Percentiles rank a stretch among this genome's conserved stretches.
These are phyloP conservation scores for Catamblyrhynchus diadema DNA, from an alignment of 2,797 vertebrate species.

Conservation along the genomic window DNA sequence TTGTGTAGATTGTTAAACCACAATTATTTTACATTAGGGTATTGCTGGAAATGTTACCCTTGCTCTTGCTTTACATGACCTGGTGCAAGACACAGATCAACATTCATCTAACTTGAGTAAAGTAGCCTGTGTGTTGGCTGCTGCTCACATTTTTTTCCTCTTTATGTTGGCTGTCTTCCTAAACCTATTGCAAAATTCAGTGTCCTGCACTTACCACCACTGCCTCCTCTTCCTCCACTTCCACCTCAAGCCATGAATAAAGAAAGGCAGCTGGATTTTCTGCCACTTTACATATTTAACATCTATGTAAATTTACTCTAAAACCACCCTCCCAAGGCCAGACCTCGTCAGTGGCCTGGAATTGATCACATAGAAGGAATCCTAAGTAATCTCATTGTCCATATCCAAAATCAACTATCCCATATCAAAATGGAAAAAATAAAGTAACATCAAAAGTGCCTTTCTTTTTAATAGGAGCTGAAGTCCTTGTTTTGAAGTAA, in stretches of 20 bases:
- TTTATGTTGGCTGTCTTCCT: constrained; percentile 78
- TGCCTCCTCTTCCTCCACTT: constrained; percentile 12
- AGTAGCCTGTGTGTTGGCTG: constrained; percentile 70
- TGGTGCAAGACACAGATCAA: constrained; percentile 15
- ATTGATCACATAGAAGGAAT: background rate
- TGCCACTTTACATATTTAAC: constrained; percentile 50
- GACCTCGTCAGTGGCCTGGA: background rate
- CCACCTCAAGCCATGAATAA: constrained; percentile 63
- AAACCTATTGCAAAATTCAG: constrained; percentile 77
- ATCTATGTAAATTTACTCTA: constrained; percentile 29
- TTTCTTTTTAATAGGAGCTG: background rate
- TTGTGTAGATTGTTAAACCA: background rate
- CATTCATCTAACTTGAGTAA: constrained; percentile 16
- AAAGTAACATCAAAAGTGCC: background rate
- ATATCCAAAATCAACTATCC: background rate
- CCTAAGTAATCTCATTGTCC: background rate
- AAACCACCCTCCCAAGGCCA: background rate
- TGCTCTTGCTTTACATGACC: background rate
- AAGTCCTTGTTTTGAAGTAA: background rate
- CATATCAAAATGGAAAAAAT: background rate
- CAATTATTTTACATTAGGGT: background rate
- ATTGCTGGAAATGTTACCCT: background rate
- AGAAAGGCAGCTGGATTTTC: constrained; percentile 46
- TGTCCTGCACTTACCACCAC: constrained; percentile 25
- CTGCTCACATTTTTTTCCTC: constrained; percentile 72